Base-by-base conservation (phyloP, 2,888 invertebrate species). In the Griposia aprilina region DNA sequence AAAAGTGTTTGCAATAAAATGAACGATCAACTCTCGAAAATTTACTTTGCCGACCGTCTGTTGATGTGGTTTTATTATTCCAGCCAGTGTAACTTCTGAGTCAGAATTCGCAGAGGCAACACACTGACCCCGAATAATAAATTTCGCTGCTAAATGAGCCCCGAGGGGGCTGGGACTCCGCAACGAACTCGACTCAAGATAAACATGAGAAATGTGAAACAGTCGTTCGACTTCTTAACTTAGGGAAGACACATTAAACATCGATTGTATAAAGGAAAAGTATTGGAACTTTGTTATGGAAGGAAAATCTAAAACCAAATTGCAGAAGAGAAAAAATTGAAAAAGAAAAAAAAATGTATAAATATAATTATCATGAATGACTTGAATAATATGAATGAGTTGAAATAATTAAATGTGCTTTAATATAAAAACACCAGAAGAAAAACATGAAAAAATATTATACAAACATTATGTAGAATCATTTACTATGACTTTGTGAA, bases 91-190 rank as follows among this genome's bases (percentile, higher is more conserved):
- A 89, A 86, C 73, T 81, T 88, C 84, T 81, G 82, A 88, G 82
- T 86, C 78, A 89, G 79, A 86, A 82, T 89, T 87, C 81, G 82
- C 84, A 78, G 68, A 86, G 81, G 86, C 89, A 88, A 88, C 88
- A 88, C 86, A 88, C 88, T 88, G 89, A 88, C 89, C 89, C 89
- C 88, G 88, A 89, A 88, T 88, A 89, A 89, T 88, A 89, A 88
- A 89, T 89, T 89, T 84, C 74, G 78, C 78, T 62, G 78, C 77
- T 85, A 81, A 87, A 89, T 87, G 87, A 84, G 83, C 82, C 89
- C 80, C 87, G 83, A 82, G 86, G 88, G 88, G 85, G 60, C 83
- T 69, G 74, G 81, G 74, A 77, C 80, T 73, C 78, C 81, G 80
- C 78, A 81, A 77, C 80, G 76, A 88, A 85, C 87, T 87, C 81